Evolutionary conservation across 2,888 invertebrate genomes (phyloP), one percentile per base, ranked within the genome.

Genomic region (Papilio elwesi): DNA sequence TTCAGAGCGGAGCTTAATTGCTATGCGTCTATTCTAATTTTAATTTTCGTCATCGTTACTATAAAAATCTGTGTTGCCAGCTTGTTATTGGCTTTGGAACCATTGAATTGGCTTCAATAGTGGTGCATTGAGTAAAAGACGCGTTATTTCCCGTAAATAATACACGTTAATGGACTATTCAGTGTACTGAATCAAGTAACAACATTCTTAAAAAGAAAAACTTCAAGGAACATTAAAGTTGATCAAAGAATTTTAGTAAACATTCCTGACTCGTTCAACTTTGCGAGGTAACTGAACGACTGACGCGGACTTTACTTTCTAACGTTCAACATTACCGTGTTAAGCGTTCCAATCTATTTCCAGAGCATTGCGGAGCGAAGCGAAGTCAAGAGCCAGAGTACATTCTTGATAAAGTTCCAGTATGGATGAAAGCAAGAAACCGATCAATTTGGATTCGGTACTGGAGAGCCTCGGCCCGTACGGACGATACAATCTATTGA

Each of bases 361-460:
- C 74, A 49, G 72, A 72, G 59, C 51, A 70, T 62, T 67, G 67
- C 68, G 57, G 52, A 36, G 16, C 59, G 70, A 64, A 75, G 36
- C 59, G 71, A 69, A 75, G 73, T 36, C 36, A 16, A 7, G 52
- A 26, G 26, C 26, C 26, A 4, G 51, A 38, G 38, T 43, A 43
- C 68, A 62, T 62, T 69, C 48, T 64, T 11, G 36, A 57, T 49
- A 6, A 71, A 65, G 49, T 49, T 51, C 47, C 26, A 38, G 78
- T 79, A 81, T 82, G 79, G 81, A 79, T 76, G 92, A 90, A 53
- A 82, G 82, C 57, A 91, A 87, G 83, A 93, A 90, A 82, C 90
- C 90, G 83, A 91, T 92, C 79, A 93, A 93, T 82, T 82, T 93
- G 76, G 93, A 93, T 84, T 92, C 92, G 4, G 80, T 93, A 36